Conservation (phyloP, 2,113 vertebrate species). For the Actenoides hombroni region DNA sequence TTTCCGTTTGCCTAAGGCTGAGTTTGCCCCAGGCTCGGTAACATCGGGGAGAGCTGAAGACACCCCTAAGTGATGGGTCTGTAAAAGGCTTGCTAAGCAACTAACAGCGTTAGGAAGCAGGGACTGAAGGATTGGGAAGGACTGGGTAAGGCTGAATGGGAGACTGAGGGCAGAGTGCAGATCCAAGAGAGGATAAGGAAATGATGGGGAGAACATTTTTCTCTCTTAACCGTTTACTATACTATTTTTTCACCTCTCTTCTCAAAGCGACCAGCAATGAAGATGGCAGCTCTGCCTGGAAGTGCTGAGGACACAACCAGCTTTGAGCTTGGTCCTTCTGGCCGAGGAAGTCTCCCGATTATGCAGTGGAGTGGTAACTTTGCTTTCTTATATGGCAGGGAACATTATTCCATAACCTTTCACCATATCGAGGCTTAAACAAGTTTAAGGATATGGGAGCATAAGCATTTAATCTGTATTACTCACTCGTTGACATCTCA, state of each 20-base stretch:
- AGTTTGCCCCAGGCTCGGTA: neutral
- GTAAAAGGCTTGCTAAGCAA: neutral
- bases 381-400: slow-evolving; percentile 6
- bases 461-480: slow-evolving; percentile 12
- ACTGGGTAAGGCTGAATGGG: neutral
- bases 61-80: neutral
- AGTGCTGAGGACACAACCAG: slow-evolving; percentile 63
- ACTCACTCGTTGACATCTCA: slow-evolving; percentile 17
- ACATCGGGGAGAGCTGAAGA: neutral
- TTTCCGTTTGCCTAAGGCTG: neutral
- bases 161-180: slow-evolving; percentile 18
- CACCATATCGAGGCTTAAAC: neutral
- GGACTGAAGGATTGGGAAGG: neutral
- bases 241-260: slow-evolving; percentile 50
- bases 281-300: slow-evolving; percentile 25
- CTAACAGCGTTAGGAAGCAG: neutral
- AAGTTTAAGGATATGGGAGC: slow-evolving; percentile 23
- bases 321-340: slow-evolving; percentile 43
- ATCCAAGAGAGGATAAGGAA: neutral
- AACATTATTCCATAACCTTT: neutral
- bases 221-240: slow-evolving; percentile 49
- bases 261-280: slow-evolving; percentile 24
- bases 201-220: neutral
- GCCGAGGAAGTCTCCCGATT: slow-evolving; percentile 42
- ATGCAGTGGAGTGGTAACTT: slow-evolving; percentile 55